Evolutionary conservation across 1,140 invertebrate genomes (phyloP).

Genomic region (Aradophagus sp.): DNA sequence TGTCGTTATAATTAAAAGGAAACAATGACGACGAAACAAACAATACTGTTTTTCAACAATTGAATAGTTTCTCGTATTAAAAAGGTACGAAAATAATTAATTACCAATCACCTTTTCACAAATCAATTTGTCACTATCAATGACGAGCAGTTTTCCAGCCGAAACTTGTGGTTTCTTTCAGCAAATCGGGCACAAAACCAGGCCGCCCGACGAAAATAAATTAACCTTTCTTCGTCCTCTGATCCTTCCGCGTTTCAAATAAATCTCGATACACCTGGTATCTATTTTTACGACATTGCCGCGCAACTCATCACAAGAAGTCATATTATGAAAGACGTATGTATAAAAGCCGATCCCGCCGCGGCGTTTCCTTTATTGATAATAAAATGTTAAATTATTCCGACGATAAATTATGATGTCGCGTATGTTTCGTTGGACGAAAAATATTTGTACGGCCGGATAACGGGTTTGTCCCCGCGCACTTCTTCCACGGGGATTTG

Average conservation of each 20-base stretch:
- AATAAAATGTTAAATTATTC: constrained; percentile 42
- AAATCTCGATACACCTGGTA: constrained; percentile 35
- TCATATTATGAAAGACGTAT: constrained; percentile 41
- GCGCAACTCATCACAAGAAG: constrained; percentile 30
- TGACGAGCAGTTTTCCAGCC: neutral
- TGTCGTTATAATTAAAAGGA: too few relatives aligned
- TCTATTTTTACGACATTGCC: constrained; percentile 33
- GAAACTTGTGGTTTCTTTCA: constrained; percentile 1
- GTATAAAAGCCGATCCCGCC: constrained; percentile 34
- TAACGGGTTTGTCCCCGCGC: too few relatives aligned
- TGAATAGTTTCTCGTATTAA: too few relatives aligned
- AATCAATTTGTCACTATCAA: too few relatives aligned
- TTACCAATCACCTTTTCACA: too few relatives aligned
- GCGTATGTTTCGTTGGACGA: constrained; percentile 8
- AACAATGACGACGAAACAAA: too few relatives aligned
- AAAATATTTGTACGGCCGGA: constrained; percentile 27
- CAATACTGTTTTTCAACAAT: too few relatives aligned
- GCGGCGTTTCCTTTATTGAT: constrained; percentile 34
- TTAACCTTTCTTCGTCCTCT: constrained; percentile 29
- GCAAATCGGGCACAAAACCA: neutral
- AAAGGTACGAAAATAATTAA: too few relatives aligned
- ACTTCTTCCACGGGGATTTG: too few relatives aligned
- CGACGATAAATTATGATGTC: constrained; percentile 23
- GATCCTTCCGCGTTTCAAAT: constrained; percentile 12
- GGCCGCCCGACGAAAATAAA: constrained; percentile 16